These are phyloP conservation scores for Trichogramma evanescens DNA, from an alignment of 2,888 invertebrate genomes.

Conservation along the genomic window DNA sequence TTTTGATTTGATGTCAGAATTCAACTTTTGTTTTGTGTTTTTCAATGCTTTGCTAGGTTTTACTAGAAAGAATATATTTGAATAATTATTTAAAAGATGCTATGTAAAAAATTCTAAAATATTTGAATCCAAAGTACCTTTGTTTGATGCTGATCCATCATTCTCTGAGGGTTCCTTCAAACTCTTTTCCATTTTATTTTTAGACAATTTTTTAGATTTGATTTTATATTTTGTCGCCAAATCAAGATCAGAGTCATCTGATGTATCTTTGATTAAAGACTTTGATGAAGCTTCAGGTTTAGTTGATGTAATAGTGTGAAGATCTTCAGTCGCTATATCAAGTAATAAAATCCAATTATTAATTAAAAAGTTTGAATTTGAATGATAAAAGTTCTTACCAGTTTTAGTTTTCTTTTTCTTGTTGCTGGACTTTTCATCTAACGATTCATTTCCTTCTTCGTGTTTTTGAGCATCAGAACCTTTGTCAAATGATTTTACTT, in stretches of 20 bases:
- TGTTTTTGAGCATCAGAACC: conserved; percentile 6
- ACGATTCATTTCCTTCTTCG: neutral
- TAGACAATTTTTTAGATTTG: no score
- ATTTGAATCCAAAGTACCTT: no score
- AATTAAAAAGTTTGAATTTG: neutral
- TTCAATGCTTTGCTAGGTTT: no score
- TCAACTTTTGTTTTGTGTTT: no score
- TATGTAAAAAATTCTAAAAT: no score
- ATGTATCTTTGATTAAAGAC: neutral
- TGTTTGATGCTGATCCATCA: no score
- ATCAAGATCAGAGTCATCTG: conserved; percentile 1
- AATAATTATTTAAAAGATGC: no score
- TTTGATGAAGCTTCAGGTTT: neutral
- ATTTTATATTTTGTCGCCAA: neutral
- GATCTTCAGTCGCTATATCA: neutral
- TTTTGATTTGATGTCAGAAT: no score
- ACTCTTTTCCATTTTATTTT: neutral
- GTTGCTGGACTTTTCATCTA: no score
- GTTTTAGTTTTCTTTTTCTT: conserved; percentile 5
- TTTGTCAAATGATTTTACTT: neutral
- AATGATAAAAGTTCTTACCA: conserved; percentile 9
- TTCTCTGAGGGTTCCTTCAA: no score
- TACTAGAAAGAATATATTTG: no score
- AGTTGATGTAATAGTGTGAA: neutral
- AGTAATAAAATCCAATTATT: neutral